These are phyloP conservation scores for Ellobius talpinus DNA, from an alignment of 2,113 vertebrate species.

Conservation along the genomic window DNA sequence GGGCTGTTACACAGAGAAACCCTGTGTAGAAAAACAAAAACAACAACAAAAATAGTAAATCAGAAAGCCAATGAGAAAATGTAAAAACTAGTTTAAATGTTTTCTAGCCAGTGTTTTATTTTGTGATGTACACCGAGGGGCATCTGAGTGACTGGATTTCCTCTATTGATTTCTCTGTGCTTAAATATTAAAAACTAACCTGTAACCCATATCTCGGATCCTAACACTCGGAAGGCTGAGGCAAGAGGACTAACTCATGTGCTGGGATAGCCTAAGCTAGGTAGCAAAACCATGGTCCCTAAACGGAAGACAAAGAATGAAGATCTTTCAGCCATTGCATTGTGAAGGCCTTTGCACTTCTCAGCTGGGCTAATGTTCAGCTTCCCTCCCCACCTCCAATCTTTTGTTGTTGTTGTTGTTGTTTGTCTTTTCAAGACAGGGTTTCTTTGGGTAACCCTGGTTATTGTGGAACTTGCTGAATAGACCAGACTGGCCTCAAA, in stretches of 20 bases:
- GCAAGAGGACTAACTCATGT: background rate
- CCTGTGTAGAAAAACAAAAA: too few species aligned
- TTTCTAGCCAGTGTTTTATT: background rate
- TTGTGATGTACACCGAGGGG: background rate
- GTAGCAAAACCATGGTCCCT: background rate
- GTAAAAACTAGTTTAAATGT: background rate
- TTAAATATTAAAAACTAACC: background rate
- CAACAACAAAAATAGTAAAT: background rate
- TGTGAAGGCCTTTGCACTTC: background rate
- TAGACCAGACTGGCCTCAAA: too few species aligned
- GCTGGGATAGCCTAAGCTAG: background rate
- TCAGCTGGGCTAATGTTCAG: background rate
- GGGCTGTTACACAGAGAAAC: too few species aligned
- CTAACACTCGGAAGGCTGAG: background rate
- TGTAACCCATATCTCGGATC: background rate
- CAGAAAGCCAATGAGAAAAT: background rate
- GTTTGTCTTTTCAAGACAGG: too few species aligned
- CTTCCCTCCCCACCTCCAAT: background rate
- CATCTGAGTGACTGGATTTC: background rate
- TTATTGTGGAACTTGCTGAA: too few species aligned
- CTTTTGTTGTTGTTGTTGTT: background rate
- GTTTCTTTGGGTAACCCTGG: too few species aligned
- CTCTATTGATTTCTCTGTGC: background rate
- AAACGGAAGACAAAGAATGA: background rate
- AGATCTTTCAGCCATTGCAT: background rate